Percentiles rank a stretch among this genome's conserved stretches.
These are phyloP conservation scores for Drosophila pseudoobscura DNA, from an alignment of 1,140 invertebrate species.

Conservation along the genomic window DNA sequence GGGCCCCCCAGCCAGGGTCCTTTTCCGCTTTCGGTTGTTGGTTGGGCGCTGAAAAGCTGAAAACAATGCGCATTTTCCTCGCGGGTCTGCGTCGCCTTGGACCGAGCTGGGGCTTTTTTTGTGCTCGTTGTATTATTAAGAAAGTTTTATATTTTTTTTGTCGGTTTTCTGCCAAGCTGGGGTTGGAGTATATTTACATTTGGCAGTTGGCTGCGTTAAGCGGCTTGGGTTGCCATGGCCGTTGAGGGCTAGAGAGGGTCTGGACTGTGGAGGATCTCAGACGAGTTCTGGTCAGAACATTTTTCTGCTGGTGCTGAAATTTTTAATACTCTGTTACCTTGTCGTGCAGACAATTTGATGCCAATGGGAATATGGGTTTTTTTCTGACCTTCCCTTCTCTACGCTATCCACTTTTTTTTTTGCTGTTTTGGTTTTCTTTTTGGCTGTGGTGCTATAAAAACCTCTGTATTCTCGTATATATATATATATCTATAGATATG, in stretches of 20 bases:
- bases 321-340: slow-evolving; percentile 79
- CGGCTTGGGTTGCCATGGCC: slow-evolving; percentile 72
- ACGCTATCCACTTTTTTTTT: slow-evolving; percentile 18
- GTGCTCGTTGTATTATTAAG: slow-evolving; percentile 74
- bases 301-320: slow-evolving; percentile 63
- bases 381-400: slow-evolving; percentile 1
- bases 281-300: slow-evolving; percentile 56
- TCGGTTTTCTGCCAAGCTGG: slow-evolving; percentile 32
- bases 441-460: slow-evolving; percentile 31
- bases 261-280: slow-evolving; percentile 27
- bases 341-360: slow-evolving; percentile 75
- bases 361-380: slow-evolving; percentile 69
- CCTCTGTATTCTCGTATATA: slow-evolving; percentile 32
- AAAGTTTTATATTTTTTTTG: slow-evolving; percentile 79
- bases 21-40: slow-evolving; percentile 44
- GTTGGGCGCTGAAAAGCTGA: slow-evolving; percentile 77
- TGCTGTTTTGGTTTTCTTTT: slow-evolving; percentile 19
- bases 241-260: slow-evolving; percentile 10
- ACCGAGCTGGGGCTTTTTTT: slow-evolving; percentile 40
- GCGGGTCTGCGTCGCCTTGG: slow-evolving; percentile 75
- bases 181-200: slow-evolving; percentile 78
- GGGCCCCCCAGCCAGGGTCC: slow-evolving; percentile 21
- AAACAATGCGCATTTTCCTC: slow-evolving; percentile 77
- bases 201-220: slow-evolving; percentile 78
- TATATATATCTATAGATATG: slow-evolving; percentile 11